Percentiles rank a stretch among this genome's conserved stretches.
Evolutionary conservation across 2,113 vertebrate species (phyloP).

Genomic region (Paratilapia polleni): DNA sequence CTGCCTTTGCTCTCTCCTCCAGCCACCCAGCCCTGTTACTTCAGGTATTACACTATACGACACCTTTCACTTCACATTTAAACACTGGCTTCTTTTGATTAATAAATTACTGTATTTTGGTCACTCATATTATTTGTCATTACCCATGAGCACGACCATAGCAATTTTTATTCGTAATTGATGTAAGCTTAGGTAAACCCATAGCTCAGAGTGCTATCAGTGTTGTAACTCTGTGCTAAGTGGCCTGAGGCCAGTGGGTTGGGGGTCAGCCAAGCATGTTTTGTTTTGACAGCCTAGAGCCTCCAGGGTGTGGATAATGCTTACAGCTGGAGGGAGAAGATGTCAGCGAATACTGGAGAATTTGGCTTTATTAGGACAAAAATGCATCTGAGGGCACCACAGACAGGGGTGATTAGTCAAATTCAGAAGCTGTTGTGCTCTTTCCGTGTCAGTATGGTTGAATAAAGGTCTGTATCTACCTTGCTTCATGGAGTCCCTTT

Average conservation of each 20-base stretch:
- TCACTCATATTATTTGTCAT: neutral
- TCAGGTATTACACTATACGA: too few relatives aligned
- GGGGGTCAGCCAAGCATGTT: conserved; percentile 42
- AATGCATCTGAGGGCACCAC: conserved; percentile 3
- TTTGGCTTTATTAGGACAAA: conserved; percentile 39
- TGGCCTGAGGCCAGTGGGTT: conserved; percentile 13
- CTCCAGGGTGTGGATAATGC: conserved; percentile 38
- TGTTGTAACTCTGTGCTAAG: neutral
- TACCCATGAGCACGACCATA: neutral
- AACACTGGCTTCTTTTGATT: too few relatives aligned
- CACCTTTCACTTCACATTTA: too few relatives aligned
- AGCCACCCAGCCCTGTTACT: too few relatives aligned
- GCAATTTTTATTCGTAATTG: neutral
- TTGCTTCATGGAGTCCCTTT: neutral
- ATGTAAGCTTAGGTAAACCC: neutral
- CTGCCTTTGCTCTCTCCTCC: too few relatives aligned
- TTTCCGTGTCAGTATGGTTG: neutral
- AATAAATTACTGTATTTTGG: too few relatives aligned
- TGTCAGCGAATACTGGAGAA: conserved; percentile 57
- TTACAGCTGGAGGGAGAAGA: conserved; percentile 60
- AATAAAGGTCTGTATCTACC: neutral
- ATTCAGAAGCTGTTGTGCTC: neutral
- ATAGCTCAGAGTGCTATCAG: neutral
- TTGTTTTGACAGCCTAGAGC: conserved; percentile 65
- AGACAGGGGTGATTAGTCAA: neutral